Evolutionary conservation across 2,797 vertebrate species (phyloP).

Genomic region (Sebastes reedi): DNA sequence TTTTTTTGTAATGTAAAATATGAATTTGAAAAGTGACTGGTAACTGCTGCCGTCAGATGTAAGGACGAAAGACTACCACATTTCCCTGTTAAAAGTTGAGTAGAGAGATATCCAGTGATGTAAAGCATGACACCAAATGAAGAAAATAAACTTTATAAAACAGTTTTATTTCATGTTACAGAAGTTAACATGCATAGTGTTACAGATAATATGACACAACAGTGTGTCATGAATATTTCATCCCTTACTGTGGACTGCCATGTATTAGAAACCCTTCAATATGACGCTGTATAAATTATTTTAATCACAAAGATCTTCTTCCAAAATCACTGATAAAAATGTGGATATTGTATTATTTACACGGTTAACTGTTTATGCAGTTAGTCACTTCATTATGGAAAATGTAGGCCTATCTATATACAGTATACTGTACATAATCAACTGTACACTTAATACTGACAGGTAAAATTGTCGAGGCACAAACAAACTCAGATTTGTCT

Average conservation of each 20-base stretch:
- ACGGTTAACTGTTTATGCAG: neutral
- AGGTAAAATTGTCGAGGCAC: conserved; percentile 10
- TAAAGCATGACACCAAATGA: neutral
- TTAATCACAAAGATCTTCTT: neutral
- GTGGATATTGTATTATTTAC: neutral
- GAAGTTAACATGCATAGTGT: conserved; percentile 28
- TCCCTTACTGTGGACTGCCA: neutral
- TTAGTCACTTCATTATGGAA: neutral
- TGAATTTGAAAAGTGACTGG: neutral
- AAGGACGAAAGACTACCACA: fast-evolving
- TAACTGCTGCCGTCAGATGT: too few species aligned
- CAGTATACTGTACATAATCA: neutral
- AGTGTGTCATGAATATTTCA: neutral
- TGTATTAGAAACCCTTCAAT: neutral
- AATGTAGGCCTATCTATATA: neutral
- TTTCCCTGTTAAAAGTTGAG: too few species aligned
- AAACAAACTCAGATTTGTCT: conserved; percentile 17
- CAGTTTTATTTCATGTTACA: conserved; percentile 56
- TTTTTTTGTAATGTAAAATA: neutral
- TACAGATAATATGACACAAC: conserved; percentile 22
- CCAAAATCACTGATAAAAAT: neutral
- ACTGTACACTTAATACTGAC: neutral
- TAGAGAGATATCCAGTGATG: neutral
- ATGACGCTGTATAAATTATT: neutral
- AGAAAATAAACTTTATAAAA: neutral